These are phyloP conservation scores for Heliothis peltigera DNA, from an alignment of 2,888 invertebrate species.

Conservation along the genomic window DNA sequence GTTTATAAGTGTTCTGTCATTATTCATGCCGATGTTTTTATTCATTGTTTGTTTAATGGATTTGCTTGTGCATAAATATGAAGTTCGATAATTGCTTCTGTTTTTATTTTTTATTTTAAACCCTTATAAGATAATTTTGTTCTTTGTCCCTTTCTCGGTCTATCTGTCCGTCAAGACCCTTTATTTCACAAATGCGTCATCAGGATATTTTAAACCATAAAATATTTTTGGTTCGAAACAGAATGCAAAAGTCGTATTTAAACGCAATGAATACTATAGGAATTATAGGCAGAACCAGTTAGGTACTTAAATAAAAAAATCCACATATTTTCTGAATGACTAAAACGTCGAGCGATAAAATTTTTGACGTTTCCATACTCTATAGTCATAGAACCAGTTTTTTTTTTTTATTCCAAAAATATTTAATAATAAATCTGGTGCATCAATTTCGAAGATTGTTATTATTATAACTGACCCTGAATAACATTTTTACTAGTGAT, in stretches of 20 bases:
- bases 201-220: too few species aligned
- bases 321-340: constrained; percentile 9
- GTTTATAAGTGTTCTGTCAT: background rate
- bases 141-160: too few species aligned
- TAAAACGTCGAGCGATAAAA: constrained; percentile 1
- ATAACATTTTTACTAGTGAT: too few species aligned
- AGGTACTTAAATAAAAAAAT: background rate
- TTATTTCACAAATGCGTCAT: too few species aligned
- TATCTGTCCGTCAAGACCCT: too few species aligned
- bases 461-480: background rate
- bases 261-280: too few species aligned
- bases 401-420: background rate
- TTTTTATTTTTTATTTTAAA: too few species aligned
- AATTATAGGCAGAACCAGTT: constrained; percentile 14
- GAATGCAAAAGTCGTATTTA: too few species aligned
- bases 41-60: background rate
- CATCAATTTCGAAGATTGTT: too few species aligned
- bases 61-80: background rate
- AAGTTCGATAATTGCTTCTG: too few species aligned
- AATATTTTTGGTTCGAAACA: too few species aligned
- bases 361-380: background rate
- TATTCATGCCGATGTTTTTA: background rate
- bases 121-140: too few species aligned
- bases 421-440: background rate
- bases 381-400: background rate